A percentile compares a stretch with the other conserved stretches of the same genome.
Evolutionary conservation across 2,888 invertebrate genomes (phyloP).

Genomic region (Lysandra coridon): DNA sequence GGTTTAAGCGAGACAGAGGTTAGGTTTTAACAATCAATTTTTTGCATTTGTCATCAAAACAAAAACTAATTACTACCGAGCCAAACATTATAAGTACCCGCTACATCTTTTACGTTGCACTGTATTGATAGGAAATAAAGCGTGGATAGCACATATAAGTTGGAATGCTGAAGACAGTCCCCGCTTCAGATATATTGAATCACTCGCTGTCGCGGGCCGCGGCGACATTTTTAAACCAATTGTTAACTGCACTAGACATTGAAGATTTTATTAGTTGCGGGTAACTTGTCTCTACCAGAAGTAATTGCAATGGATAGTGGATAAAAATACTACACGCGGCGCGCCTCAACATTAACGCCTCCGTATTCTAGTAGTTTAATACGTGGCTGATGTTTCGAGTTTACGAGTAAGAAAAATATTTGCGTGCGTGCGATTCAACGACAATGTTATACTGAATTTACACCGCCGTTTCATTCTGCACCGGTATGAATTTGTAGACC

Average conservation of each 20-base stretch:
- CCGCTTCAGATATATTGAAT: constrained; percentile 13
- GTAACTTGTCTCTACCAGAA: neutral
- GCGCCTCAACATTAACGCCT: neutral
- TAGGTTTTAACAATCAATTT: no score
- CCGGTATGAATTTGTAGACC: no score
- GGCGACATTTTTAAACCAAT: constrained; percentile 12
- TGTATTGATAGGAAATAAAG: constrained; percentile 24
- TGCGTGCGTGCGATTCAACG: neutral
- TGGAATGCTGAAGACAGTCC: constrained; percentile 1
- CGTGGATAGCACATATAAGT: constrained; percentile 9
- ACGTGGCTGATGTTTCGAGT: neutral
- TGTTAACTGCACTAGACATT: neutral
- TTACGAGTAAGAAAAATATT: neutral
- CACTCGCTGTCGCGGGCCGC: neutral
- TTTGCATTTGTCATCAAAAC: no score
- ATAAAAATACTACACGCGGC: neutral
- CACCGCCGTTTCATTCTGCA: no score
- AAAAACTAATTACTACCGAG: no score
- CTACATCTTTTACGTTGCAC: neutral
- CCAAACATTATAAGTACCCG: no score
- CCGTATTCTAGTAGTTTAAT: no score
- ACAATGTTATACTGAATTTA: no score
- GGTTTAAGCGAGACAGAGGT: no score
- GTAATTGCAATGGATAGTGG: neutral
- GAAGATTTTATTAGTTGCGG: neutral